These are phyloP conservation scores for Oreochromis grahami DNA, from an alignment of 2,797 vertebrate species.

Conservation along the genomic window DNA sequence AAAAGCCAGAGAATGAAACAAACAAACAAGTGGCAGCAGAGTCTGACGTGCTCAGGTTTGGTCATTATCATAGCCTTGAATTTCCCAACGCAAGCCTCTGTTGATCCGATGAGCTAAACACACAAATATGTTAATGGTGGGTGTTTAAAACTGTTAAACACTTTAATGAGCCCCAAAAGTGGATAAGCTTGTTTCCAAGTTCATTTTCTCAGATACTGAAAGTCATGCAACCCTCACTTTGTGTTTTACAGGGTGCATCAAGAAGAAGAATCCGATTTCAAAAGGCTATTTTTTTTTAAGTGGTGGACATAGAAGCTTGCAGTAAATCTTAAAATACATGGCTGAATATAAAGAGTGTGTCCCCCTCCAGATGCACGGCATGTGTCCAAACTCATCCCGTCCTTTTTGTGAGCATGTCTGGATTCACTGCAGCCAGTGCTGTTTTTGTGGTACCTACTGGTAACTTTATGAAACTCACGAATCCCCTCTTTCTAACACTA, in stretches of 20 bases:
- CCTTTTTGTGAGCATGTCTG: not conserved
- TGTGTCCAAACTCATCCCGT: not conserved
- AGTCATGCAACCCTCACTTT: not conserved
- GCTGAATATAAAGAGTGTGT: not conserved
- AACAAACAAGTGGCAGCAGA: constrained; percentile 36
- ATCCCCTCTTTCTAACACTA: not conserved
- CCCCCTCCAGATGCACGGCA: not conserved
- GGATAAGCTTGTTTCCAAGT: not conserved
- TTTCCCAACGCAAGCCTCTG: not conserved
- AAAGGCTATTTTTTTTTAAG: not conserved
- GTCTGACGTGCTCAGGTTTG: constrained; percentile 6
- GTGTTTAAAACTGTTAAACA: constrained; percentile 7
- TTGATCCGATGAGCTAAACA: constrained; percentile 3
- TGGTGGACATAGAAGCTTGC: not conserved
- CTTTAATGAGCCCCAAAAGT: constrained; percentile 8
- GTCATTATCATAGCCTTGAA: not conserved
- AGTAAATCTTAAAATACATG: not conserved
- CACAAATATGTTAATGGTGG: constrained; percentile 24
- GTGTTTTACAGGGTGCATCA: not conserved
- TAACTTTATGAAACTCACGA: not conserved
- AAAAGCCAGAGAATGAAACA: constrained; percentile 21
- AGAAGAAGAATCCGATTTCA: not conserved
- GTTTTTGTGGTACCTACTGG: not conserved
- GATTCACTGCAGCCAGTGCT: not conserved
- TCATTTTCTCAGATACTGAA: not conserved